Evolutionary conservation across 1,140 invertebrate species (phyloP).

Genomic region (Zaprionus africanus): DNA sequence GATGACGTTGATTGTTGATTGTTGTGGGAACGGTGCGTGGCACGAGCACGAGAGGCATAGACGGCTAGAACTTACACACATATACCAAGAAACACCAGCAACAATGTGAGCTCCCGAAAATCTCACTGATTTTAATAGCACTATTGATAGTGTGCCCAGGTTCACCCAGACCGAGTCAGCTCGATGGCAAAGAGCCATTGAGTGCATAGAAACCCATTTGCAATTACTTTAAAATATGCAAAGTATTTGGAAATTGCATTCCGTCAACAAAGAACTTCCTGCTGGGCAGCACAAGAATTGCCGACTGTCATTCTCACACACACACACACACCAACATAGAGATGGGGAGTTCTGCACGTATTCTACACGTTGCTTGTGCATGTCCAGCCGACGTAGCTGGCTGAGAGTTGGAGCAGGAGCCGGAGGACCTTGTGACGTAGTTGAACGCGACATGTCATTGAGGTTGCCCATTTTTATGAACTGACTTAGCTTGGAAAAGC

Average conservation of each 20-base stretch:
- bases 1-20: conserved; percentile 65
- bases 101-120: not conserved
- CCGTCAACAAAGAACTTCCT: conserved; percentile 45
- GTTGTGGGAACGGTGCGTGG: conserved; percentile 14
- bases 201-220: conserved; percentile 46
- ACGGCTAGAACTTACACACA: not conserved
- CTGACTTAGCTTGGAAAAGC: not conserved
- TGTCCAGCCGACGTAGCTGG: not conserved
- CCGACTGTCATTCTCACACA: conserved; percentile 4
- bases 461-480: not conserved
- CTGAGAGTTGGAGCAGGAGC: not conserved
- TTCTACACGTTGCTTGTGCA: not conserved
- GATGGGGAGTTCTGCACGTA: not conserved
- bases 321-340: not conserved
- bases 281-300: conserved; percentile 28
- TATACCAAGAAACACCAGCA: not conserved
- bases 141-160: conserved; percentile 22
- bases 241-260: conserved; percentile 74
- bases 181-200: conserved; percentile 22
- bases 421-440: not conserved
- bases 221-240: conserved; percentile 75
- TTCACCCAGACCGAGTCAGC: not conserved
- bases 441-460: not conserved
- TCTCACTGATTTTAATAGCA: conserved; percentile 3
- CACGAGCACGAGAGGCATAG: not conserved